Evolutionary conservation across 2,113 vertebrate genomes (phyloP).

Genomic region (Tyto alba): DNA sequence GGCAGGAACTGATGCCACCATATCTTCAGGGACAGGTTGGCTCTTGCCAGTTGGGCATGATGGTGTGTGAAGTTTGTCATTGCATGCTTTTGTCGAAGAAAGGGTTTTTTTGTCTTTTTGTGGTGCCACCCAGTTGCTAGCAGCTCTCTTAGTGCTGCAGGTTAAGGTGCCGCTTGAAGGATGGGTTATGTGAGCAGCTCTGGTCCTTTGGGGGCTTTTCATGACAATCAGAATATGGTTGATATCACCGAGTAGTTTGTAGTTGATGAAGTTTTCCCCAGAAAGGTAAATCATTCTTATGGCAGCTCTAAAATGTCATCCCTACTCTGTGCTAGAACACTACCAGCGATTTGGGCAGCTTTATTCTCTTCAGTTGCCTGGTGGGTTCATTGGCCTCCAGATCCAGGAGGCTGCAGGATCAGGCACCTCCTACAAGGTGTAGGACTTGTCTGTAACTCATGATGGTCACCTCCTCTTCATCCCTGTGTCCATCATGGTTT

Average conservation of each 20-base stretch:
- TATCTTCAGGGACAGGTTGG: not conserved
- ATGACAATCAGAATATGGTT: not conserved
- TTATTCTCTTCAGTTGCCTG: not conserved
- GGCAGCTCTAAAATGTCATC: not conserved
- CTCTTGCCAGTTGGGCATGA: not conserved
- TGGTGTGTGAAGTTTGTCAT: not conserved
- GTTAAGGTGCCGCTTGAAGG: not conserved
- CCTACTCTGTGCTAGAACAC: not conserved
- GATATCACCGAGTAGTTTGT: not conserved
- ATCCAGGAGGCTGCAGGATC: not conserved
- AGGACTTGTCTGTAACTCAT: fast-evolving
- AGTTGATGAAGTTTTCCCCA: not conserved
- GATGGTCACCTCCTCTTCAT: not conserved
- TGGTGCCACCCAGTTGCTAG: not conserved
- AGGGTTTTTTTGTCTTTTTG: not conserved
- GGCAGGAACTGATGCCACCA: not conserved
- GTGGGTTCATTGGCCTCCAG: not conserved
- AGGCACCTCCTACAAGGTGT: not conserved
- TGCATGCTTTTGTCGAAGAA: not conserved
- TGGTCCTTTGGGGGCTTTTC: not conserved
- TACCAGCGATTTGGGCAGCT: not conserved
- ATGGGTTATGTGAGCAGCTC: not conserved
- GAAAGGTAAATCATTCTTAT: not conserved
- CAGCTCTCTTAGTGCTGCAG: not conserved
- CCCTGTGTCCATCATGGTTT: not conserved